Evolutionary conservation across 1,140 invertebrate species (phyloP).

Genomic region (Atta texana): DNA sequence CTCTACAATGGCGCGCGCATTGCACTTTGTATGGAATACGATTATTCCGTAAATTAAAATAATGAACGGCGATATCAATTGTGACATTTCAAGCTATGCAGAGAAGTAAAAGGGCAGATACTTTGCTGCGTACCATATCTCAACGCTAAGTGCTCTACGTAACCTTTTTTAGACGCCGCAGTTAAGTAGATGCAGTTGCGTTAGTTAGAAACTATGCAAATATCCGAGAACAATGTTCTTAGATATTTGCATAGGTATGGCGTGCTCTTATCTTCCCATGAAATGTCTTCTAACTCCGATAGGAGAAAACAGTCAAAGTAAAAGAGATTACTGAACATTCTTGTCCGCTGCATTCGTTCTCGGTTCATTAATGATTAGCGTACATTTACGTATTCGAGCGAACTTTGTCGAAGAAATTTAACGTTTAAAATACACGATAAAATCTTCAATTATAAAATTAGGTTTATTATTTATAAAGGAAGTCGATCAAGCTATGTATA

Average conservation of each 20-base stretch:
- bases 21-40: not conserved
- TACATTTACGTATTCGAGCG: not conserved
- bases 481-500: too few species aligned
- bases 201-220: slow-evolving; percentile 57
- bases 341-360: not conserved
- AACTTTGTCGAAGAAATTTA: not conserved
- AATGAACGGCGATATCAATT: slow-evolving; percentile 43
- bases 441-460: slow-evolving; percentile 18
- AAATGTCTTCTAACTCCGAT: slow-evolving; percentile 1
- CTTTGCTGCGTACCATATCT: slow-evolving; percentile 13
- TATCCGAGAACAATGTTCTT: slow-evolving; percentile 51
- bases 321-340: slow-evolving; percentile 31
- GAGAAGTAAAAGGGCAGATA: slow-evolving; percentile 46
- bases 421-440: not conserved
- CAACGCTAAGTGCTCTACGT: slow-evolving; percentile 10
- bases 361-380: slow-evolving; percentile 27
- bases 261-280: slow-evolving; percentile 26
- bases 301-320: not conserved
- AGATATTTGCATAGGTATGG: slow-evolving; percentile 51
- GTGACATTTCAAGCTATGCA: slow-evolving; percentile 2
- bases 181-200: slow-evolving; percentile 46
- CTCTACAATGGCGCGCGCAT: not conserved
- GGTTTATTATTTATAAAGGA: not conserved
- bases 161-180: slow-evolving; percentile 31
- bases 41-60: slow-evolving; percentile 23